Base-by-base conservation (phyloP, 1,140 invertebrate species). In the Scaptomyza pallida region DNA sequence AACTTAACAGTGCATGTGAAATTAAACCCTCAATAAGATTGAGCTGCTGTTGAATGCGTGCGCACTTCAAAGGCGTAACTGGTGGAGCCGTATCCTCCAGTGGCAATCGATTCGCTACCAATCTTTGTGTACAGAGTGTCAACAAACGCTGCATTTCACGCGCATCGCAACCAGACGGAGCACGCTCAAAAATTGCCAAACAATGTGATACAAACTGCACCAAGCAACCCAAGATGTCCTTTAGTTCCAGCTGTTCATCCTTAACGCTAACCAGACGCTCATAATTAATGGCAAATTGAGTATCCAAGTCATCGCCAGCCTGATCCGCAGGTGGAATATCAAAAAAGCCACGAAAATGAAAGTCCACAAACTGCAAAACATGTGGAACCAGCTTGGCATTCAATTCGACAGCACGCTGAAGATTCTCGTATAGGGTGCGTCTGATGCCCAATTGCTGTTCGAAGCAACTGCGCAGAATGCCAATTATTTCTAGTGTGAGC, bases 401-500 rank as follows among this genome's bases (percentile, higher is more conserved):
- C 0, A 91, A 51, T 40, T 91, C 89, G 9, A 91, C 86, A n/a
- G 90, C 90, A 3, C 89, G 81, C 21, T 89, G 82, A 6, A 91
- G 75, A 73, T 90, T 91, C 13, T 91, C 90, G 57, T 91, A 91
- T 0, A 91, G 75, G 2, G 80, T 89, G 0, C 65, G 50, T 6
- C 89, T 74, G 48, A 91, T 90, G 9, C 89, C 86, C 13, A 80
- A 40, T 9, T 77, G 72, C 47, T 86, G 86, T 23, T 77, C 75
- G 9, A 91, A 82, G 51, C 90, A 91, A 56, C 80, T 90, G 10
- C 90, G 62, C 16, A 91, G 13, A 30, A 90, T 68, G 8, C 90
- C 90, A 37, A 91, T 89, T 21, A 91, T 91, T 68, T 91, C 90
- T 19, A 91, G 37, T 0, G 89, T 90, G 5, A 91, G 69, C 90